These are phyloP conservation scores for Rhinatrema bivittatum DNA, from an alignment of 2,797 vertebrate genomes.

Conservation along the genomic window DNA sequence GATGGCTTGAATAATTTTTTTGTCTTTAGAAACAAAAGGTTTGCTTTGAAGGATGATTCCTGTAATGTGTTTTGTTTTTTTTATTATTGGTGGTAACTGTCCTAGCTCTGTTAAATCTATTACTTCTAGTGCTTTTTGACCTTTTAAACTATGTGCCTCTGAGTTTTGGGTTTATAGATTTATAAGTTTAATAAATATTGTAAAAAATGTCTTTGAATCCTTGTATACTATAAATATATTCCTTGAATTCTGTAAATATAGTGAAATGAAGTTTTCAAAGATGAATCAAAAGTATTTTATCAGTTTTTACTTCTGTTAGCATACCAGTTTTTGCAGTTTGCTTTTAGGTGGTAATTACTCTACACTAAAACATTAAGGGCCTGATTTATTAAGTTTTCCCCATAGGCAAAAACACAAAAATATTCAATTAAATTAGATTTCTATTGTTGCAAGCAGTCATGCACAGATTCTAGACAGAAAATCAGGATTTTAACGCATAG, in stretches of 20 bases:
- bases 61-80: conserved; percentile 52
- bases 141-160: conserved; percentile 68
- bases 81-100: conserved; percentile 51
- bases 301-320: conserved; percentile 23
- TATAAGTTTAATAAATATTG: conserved; percentile 67
- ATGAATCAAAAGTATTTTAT: conserved; percentile 33
- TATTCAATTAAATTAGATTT: too few relatives aligned
- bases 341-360: too few relatives aligned
- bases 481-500: too few relatives aligned
- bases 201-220: conserved; percentile 52
- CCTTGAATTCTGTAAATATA: conserved; percentile 35
- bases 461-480: too few relatives aligned
- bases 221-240: conserved; percentile 33
- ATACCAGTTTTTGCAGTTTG: conserved; percentile 12
- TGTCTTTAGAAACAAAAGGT: conserved; percentile 59
- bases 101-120: conserved; percentile 52
- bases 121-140: conserved; percentile 53
- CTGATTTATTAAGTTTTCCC: too few relatives aligned
- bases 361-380: too few relatives aligned
- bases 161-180: conserved; percentile 66
- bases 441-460: too few relatives aligned
- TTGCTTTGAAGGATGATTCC: conserved; percentile 59
- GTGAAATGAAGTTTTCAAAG: too few relatives aligned
- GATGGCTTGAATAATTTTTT: conserved; percentile 61
- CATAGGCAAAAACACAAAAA: too few relatives aligned